A percentile compares a stretch with the other conserved stretches of the same genome.
Conservation (phyloP, 1,140 invertebrate species). For the Drosophila setifemur region DNA sequence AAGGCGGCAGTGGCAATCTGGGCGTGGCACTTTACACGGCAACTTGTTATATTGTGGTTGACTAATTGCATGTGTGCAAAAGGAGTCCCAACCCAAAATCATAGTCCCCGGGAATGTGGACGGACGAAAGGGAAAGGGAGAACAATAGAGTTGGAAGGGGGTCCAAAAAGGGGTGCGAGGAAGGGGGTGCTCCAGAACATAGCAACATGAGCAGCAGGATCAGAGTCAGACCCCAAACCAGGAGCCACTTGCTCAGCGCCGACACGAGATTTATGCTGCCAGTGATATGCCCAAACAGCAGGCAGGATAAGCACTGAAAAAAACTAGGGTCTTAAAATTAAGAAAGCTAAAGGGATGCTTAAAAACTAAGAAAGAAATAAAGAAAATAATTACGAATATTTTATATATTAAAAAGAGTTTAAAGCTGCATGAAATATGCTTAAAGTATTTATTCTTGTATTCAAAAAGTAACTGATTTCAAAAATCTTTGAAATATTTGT, state of each 20-base stretch:
- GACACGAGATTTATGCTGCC: conserved; percentile 68
- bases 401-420: neutral
- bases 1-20: conserved; percentile 5
- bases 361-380: too few species aligned
- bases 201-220: conserved; percentile 45
- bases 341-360: neutral
- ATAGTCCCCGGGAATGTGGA: neutral
- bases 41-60: conserved; percentile 74
- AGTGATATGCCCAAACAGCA: conserved; percentile 50
- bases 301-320: conserved; percentile 5
- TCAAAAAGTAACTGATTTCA: too few species aligned
- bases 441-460: too few species aligned
- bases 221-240: conserved; percentile 30
- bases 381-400: neutral
- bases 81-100: conserved; percentile 36
- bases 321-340: neutral
- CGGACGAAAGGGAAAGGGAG: too few species aligned
- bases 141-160: neutral
- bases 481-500: too few species aligned
- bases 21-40: conserved; percentile 71
- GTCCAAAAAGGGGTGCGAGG: neutral
- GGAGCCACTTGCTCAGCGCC: conserved; percentile 54
- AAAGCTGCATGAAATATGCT: neutral
- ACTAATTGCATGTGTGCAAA: conserved; percentile 71
- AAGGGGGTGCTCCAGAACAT: conserved; percentile 12